Evolutionary conservation across 1,140 invertebrate species (phyloP).

Genomic region (Drosophila grimshawi): DNA sequence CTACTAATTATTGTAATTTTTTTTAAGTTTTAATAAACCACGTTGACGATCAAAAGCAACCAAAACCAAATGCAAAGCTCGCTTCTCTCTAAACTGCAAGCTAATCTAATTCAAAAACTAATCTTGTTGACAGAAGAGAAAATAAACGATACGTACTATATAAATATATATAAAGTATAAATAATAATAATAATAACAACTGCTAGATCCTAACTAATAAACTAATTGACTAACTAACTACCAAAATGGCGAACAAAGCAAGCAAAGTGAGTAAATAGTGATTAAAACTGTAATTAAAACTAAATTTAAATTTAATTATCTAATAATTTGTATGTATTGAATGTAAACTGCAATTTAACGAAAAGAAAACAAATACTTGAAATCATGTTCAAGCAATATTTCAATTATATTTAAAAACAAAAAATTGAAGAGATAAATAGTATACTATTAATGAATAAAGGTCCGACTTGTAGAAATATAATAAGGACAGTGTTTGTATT

Average conservation of each 20-base stretch:
- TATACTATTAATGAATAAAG: constrained; percentile 68
- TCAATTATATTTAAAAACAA: constrained; percentile 58
- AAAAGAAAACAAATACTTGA: constrained; percentile 42
- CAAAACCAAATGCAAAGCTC: constrained; percentile 42
- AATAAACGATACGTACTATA: constrained; percentile 66
- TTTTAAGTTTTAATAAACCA: constrained; percentile 80
- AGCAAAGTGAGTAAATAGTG: constrained; percentile 75
- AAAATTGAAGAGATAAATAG: constrained; percentile 43
- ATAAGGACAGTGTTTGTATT: constrained; percentile 34
- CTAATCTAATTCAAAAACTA: constrained; percentile 20
- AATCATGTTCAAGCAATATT: constrained; percentile 71
- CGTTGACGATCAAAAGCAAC: constrained; percentile 75
- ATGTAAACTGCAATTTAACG: constrained; percentile 70
- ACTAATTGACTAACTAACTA: constrained; percentile 35
- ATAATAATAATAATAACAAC: constrained; percentile 50
- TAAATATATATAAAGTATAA: no score
- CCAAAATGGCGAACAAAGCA: constrained; percentile 55
- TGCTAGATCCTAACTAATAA: constrained; percentile 65
- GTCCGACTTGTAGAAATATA: constrained; percentile 77
- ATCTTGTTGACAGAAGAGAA: constrained; percentile 27
- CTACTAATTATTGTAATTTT: constrained; percentile 74
- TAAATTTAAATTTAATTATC: constrained; percentile 61
- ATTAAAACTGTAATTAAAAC: constrained; percentile 45
- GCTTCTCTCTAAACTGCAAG: constrained; percentile 67
- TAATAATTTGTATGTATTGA: constrained; percentile 58